These are phyloP conservation scores for Rousettus leschenaultii DNA, from an alignment of 2,113 vertebrate species.

Conservation along the genomic window DNA sequence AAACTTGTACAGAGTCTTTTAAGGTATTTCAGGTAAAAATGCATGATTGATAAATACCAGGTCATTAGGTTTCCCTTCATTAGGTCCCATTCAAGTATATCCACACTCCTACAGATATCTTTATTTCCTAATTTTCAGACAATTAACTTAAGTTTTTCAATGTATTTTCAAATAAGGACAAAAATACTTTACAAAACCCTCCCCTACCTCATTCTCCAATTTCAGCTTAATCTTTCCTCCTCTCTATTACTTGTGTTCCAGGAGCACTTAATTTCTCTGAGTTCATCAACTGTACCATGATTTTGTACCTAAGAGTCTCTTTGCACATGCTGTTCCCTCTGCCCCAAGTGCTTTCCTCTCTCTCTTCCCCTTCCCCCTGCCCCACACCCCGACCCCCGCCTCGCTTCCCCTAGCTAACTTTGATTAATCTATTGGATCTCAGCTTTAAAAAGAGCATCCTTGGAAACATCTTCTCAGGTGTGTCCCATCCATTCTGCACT, in stretches of 20 bases:
- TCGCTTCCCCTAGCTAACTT: background rate
- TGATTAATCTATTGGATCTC: background rate
- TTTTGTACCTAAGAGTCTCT: background rate
- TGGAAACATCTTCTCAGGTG: background rate
- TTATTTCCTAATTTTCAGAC: background rate
- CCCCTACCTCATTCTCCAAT: background rate
- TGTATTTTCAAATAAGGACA: background rate
- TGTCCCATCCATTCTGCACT: background rate
- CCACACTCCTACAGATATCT: background rate
- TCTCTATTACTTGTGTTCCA: background rate
- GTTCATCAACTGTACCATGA: background rate
- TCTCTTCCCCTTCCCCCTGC: no score
- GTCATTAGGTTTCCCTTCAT: background rate
- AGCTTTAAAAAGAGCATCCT: background rate
- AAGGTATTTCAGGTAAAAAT: background rate
- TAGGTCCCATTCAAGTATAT: background rate
- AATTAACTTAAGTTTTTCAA: background rate
- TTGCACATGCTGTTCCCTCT: background rate
- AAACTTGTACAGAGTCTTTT: background rate
- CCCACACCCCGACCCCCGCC: background rate
- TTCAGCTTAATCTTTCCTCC: background rate
- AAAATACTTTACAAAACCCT: background rate
- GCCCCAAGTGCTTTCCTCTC: background rate
- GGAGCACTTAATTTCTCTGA: background rate
- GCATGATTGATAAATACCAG: background rate